Percentiles rank a stretch among this genome's conserved stretches.
phyloP scores from a whole-genome alignment of 2,888 invertebrate species.

The Congeria kusceri region DNA sequence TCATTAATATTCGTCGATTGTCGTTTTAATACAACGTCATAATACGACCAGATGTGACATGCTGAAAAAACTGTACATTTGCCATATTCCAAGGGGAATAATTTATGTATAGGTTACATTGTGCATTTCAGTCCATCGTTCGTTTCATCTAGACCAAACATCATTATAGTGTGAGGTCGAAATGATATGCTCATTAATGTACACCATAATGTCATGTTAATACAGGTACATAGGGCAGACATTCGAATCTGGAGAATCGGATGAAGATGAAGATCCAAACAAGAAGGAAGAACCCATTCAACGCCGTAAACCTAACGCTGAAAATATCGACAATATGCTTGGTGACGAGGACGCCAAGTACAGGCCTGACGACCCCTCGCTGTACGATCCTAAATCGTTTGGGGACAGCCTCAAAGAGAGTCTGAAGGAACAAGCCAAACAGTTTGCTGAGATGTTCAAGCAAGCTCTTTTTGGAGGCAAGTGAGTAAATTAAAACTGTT shows the following conservation, averaged over 20 bases:
- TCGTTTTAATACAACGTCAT: too few species aligned
- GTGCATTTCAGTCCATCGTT: too few species aligned
- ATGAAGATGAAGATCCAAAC: slow-evolving; percentile 43
- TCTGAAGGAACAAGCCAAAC: slow-evolving; percentile 38
- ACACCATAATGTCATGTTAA: neutral
- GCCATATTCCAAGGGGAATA: too few species aligned
- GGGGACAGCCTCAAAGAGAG: slow-evolving; percentile 32
- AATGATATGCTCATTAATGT: too few species aligned
- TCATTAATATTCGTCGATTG: too few species aligned
- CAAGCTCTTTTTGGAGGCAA: slow-evolving; percentile 40
- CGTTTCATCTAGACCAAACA: too few species aligned
- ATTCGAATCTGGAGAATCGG: slow-evolving; percentile 48
- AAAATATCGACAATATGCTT: slow-evolving; percentile 24
- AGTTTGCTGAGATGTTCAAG: slow-evolving; percentile 52
- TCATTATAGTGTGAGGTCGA: too few species aligned
- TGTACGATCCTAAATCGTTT: slow-evolving; percentile 33
- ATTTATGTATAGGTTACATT: too few species aligned
- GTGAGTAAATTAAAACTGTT: slow-evolving; percentile 32
- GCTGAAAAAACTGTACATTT: too few species aligned
- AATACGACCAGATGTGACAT: too few species aligned
- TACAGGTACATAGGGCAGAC: slow-evolving; percentile 54
- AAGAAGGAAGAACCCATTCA: slow-evolving; percentile 34
- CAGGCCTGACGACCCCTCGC: slow-evolving; percentile 38
- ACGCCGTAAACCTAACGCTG: slow-evolving; percentile 11
- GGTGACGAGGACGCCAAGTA: slow-evolving; percentile 40